Percentiles rank a stretch among this genome's conserved stretches.
Evolutionary conservation across 1,140 invertebrate species (phyloP).

Genomic region (Drosophila cardini): DNA sequence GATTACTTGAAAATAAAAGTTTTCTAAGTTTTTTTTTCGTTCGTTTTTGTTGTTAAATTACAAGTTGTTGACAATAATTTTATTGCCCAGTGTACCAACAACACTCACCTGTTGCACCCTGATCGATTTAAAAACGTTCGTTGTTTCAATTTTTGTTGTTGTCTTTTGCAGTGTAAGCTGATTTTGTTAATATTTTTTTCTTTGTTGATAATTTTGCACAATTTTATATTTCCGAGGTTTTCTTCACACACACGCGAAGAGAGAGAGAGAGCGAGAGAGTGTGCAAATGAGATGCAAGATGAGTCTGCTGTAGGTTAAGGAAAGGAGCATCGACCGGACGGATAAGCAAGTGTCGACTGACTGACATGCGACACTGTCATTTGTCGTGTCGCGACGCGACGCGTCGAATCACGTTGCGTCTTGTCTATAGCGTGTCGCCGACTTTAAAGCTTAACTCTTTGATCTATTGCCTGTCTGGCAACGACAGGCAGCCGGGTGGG

Average conservation of each 20-base stretch:
- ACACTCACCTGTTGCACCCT: slow-evolving; percentile 37
- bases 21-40: no score
- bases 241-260: slow-evolving; percentile 24
- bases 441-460: slow-evolving; percentile 11
- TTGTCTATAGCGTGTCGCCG: neutral
- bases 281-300: neutral
- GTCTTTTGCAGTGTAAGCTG: slow-evolving; percentile 32
- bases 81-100: neutral
- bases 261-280: neutral
- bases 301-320: no score
- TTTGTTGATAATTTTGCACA: slow-evolving; percentile 38
- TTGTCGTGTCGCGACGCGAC: slow-evolving; percentile 2
- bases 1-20: no score
- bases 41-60: no score
- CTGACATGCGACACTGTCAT: slow-evolving; percentile 16
- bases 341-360: slow-evolving; percentile 30
- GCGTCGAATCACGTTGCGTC: neutral
- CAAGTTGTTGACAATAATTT: no score
- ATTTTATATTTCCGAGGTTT: no score
- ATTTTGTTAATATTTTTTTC: slow-evolving; percentile 29
- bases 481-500: neutral
- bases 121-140: neutral
- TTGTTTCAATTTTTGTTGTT: slow-evolving; percentile 4
- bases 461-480: neutral
- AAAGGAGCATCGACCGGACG: slow-evolving; percentile 34